Conservation (phyloP, 2,797 vertebrate species). For the Gymnothorax reevesii region DNA sequence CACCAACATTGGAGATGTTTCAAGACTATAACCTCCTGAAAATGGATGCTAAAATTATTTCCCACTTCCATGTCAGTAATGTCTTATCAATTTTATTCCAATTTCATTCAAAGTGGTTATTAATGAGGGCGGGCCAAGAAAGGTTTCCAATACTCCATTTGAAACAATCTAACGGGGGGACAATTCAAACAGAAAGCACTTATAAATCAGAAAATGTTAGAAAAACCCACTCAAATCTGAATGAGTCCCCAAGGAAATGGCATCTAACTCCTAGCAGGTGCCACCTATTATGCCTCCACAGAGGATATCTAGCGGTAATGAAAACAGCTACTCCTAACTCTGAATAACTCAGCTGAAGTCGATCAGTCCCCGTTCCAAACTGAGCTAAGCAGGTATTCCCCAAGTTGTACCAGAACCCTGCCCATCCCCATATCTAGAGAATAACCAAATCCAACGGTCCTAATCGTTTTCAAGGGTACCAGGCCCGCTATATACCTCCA, state of each 20-base stretch:
- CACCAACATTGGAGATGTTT: no score
- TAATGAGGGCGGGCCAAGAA: not conserved
- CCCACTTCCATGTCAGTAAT: not conserved
- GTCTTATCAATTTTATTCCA: not conserved
- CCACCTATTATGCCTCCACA: not conserved
- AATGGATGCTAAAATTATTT: not conserved
- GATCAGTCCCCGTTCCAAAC: not conserved
- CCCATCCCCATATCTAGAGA: not conserved
- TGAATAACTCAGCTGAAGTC: not conserved
- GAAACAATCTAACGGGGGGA: not conserved
- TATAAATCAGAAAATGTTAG: not conserved
- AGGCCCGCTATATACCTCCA: slow-evolving; percentile 15
- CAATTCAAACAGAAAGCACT: not conserved
- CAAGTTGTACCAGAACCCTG: not conserved
- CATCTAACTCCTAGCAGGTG: not conserved
- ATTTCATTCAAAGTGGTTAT: slow-evolving; percentile 14
- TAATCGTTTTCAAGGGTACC: slow-evolving; percentile 42
- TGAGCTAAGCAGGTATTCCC: not conserved
- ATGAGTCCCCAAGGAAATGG: not conserved
- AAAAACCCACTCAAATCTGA: slow-evolving; percentile 10
- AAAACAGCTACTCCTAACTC: not conserved
- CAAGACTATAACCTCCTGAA: not conserved
- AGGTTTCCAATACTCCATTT: slow-evolving; percentile 9
- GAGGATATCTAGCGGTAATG: not conserved
- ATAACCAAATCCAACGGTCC: slow-evolving; percentile 34